These are phyloP conservation scores for Polyommatus iphigenia DNA, from an alignment of 2,888 invertebrate species.

Conservation along the genomic window DNA sequence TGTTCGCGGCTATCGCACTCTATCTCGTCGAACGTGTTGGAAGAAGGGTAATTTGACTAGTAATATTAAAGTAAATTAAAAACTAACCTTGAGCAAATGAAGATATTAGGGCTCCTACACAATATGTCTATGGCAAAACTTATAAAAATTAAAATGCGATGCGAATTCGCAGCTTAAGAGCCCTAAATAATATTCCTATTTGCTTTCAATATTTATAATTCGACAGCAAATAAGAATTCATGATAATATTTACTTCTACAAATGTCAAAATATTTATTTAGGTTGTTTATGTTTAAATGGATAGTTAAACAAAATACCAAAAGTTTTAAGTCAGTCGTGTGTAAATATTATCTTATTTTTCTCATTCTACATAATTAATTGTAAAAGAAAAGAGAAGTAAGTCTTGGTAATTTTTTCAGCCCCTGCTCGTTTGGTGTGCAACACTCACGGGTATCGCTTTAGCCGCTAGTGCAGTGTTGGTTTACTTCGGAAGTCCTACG, in stretches of 20 bases:
- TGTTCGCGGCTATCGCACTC: conserved; percentile 53
- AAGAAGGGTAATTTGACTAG: conserved; percentile 51
- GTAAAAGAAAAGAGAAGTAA: too few relatives aligned
- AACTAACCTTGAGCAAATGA: too few relatives aligned
- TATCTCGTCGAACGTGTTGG: conserved; percentile 61
- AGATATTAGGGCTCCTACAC: background rate
- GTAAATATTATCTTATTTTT: too few relatives aligned
- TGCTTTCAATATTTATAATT: background rate
- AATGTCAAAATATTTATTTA: background rate
- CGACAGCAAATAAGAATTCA: background rate
- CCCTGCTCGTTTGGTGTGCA: conserved; percentile 52
- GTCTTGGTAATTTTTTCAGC: conserved; percentile 44
- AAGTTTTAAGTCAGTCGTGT: background rate
- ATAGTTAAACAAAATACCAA: background rate
- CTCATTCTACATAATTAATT: too few relatives aligned
- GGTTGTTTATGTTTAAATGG: background rate
- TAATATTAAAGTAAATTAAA: background rate
- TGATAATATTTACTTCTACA: background rate
- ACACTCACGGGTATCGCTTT: conserved; percentile 40
- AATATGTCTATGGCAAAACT: background rate
- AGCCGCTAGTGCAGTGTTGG: conserved; percentile 42
- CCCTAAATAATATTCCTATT: too few relatives aligned
- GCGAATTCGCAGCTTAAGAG: too few relatives aligned
- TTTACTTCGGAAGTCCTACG: conserved; percentile 37
- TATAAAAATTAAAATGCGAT: background rate